A percentile compares a stretch with the other conserved stretches of the same genome.
Evolutionary conservation across 2,888 invertebrate genomes (phyloP).

Genomic region (Pyralis farinalis): DNA sequence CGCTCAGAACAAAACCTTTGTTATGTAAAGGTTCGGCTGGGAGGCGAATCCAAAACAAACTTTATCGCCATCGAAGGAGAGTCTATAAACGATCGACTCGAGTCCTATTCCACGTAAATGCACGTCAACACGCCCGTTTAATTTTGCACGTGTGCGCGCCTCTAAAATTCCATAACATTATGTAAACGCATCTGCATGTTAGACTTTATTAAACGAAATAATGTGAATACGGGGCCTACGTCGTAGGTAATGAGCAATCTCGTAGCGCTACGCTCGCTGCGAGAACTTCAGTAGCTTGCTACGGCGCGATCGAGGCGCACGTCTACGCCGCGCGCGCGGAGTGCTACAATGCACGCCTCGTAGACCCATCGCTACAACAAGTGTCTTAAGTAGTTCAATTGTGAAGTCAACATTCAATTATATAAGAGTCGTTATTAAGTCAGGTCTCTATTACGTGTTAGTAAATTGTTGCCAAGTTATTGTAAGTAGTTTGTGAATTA

Average conservation of each 20-base stretch:
- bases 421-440: background rate
- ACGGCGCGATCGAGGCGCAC: background rate
- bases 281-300: constrained; percentile 5
- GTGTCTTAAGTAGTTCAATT: background rate
- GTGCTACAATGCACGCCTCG: constrained; percentile 2
- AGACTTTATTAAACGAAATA: constrained; percentile 8
- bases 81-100: background rate
- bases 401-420: background rate
- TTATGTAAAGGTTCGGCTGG: background rate
- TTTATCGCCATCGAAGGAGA: background rate
- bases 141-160: constrained; percentile 5
- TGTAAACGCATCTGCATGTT: constrained; percentile 8
- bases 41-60: background rate
- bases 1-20: constrained; percentile 1
- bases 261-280: background rate
- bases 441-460: background rate
- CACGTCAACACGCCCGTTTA: constrained; percentile 1
- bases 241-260: constrained; percentile 7
- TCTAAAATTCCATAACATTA: constrained; percentile 10
- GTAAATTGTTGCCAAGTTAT: constrained; percentile 10
- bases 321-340: constrained; percentile 3
- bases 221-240: constrained; percentile 1
- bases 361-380: background rate
- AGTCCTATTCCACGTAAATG: background rate
- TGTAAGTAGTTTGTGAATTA: constrained; percentile 18